Conservation (phyloP, 2,888 invertebrate species). For the Poecilus cupreus region DNA sequence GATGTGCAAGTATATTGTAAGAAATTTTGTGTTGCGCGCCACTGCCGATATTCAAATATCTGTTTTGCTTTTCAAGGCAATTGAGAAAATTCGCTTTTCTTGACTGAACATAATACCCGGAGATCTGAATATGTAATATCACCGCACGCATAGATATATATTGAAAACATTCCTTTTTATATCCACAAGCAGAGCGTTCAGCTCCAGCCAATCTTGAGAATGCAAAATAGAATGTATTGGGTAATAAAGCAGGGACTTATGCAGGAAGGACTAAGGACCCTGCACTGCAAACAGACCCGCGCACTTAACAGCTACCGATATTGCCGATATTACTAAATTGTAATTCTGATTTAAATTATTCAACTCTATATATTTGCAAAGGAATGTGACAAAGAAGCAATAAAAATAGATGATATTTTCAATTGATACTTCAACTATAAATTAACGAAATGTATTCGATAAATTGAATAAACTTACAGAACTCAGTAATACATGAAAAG, state of each 20-base stretch:
- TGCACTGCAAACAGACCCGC: not conserved
- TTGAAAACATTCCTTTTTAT: constrained; percentile 55
- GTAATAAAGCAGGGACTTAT: constrained; percentile 38
- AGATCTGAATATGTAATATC: constrained; percentile 55
- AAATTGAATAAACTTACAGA: not conserved
- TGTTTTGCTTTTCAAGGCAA: constrained; percentile 52
- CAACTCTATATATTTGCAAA: not conserved
- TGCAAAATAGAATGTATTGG: constrained; percentile 48
- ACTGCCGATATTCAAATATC: constrained; percentile 45
- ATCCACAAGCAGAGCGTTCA: constrained; percentile 4
- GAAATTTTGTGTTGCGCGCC: no score
- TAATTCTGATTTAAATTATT: not conserved
- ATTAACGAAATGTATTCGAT: not conserved
- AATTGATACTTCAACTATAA: no score
- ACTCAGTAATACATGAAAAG: no score
- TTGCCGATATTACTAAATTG: not conserved
- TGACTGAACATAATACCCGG: constrained; percentile 52
- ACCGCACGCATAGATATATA: constrained; percentile 43
- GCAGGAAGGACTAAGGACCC: not conserved
- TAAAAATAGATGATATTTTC: not conserved
- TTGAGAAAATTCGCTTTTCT: constrained; percentile 56
- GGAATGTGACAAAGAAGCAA: not conserved
- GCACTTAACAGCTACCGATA: not conserved
- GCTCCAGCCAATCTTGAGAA: constrained; percentile 33
- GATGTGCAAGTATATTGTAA: no score